Evolutionary conservation across 2,797 vertebrate genomes (phyloP).

Genomic region (Artibeus lituratus): DNA sequence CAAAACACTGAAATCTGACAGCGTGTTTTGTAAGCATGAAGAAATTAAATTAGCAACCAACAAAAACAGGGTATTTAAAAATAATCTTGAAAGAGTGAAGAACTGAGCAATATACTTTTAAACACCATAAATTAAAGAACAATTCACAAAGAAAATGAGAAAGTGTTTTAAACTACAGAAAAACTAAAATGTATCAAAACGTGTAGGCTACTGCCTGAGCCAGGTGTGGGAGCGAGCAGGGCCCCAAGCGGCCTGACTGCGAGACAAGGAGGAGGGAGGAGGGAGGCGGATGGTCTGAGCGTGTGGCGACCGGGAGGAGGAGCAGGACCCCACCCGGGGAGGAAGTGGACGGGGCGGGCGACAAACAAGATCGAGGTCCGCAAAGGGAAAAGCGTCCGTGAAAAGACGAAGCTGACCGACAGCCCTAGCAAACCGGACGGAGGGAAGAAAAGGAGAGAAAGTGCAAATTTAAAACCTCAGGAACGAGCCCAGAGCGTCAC

Average conservation of each 20-base stretch:
- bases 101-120: background rate
- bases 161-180: background rate
- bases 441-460: background rate
- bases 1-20: background rate
- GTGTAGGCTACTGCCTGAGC: background rate
- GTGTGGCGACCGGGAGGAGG: background rate
- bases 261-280: background rate
- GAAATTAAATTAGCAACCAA: background rate
- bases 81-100: background rate
- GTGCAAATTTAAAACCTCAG: too few relatives aligned
- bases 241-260: background rate
- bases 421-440: background rate
- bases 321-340: background rate
- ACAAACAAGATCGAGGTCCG: too few relatives aligned
- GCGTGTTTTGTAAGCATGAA: background rate
- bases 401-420: background rate
- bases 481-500: background rate
- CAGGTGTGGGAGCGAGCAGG: background rate
- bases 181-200: background rate
- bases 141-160: background rate
- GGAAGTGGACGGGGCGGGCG: background rate
- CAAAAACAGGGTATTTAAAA: background rate
- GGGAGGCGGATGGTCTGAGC: background rate
- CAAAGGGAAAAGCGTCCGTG: too few relatives aligned
- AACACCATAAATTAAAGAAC: background rate